Base-by-base conservation (phyloP, 2,888 invertebrate genomes). In the Nephrocerus scutellatus region DNA sequence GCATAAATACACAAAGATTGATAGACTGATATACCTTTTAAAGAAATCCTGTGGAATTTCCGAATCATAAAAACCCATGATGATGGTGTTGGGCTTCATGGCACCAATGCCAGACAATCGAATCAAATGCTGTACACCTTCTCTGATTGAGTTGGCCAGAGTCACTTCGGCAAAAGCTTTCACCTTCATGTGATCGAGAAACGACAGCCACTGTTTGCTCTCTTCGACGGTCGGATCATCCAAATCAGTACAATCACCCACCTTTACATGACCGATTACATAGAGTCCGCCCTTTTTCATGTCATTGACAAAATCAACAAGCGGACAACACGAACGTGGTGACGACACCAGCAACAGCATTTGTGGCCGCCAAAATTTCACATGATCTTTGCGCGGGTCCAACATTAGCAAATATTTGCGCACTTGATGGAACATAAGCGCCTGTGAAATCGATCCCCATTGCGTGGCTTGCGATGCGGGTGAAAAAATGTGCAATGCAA, bases 321-420 rank as follows among this genome's bases (percentile, higher is more conserved):
- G 74, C 0, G 95, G 91, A 57, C 90, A 88, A 9, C 84, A 77
- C 6, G 90, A 84, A 8, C 95, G 73, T 1, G 97, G 97, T 41
- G 91, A 90, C 1, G 90, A 80, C 1, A 98, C 85, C 68, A 98
- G 74, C 3, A 98, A 72, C 38, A 98, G 70, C 71, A 98, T 86
- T 73, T 98, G 97, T 0, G 97, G 97, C 3, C 97, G 74, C 98
- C 98, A 98, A 70, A 93, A 98, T 72, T 97, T 97, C 3, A 99
- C 96, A 68, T 98, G 98, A 62, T 95, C 90, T 50, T 98, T 95
- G 0, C 98, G 79, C 1, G 89, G 86, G 69, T 98, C 98, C 62
- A 98, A 68, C 67, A 98, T 79, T 0, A 99, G 72, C 8, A 98
- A 74, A 70, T 98, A 98, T 66, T 99, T 99, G 26, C 98, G 76